Percentiles rank a stretch among this genome's conserved stretches.
phyloP scores from a whole-genome alignment of 1,140 invertebrate species.

The Pogonomyrmex barbatus region DNA sequence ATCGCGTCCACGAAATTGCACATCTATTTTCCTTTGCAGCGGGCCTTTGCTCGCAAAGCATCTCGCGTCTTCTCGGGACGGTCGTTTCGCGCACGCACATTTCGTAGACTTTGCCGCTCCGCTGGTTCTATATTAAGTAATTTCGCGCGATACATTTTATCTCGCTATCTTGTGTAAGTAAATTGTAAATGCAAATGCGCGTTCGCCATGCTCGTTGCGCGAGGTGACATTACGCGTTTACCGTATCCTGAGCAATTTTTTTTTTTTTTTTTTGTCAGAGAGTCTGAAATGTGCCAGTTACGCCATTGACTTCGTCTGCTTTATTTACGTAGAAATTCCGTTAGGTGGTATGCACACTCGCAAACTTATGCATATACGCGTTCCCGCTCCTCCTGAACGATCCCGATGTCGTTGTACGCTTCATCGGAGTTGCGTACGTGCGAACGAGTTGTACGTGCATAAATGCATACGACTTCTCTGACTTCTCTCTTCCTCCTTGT shows the following conservation, averaged over 20 bases:
- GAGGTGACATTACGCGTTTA: constrained; percentile 1
- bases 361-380: neutral
- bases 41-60: neutral
- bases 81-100: neutral
- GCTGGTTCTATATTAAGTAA: neutral
- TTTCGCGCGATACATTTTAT: neutral
- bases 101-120: neutral
- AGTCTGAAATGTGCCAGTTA: neutral
- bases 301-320: neutral
- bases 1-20: constrained; percentile 12
- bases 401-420: constrained; percentile 1
- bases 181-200: neutral
- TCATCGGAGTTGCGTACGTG: neutral
- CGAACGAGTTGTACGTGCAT: constrained; percentile 45
- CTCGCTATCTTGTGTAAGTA: neutral
- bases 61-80: constrained; percentile 12
- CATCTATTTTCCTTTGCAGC: constrained; percentile 36
- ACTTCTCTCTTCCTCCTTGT: neutral
- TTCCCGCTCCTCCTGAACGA: neutral
- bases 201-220: neutral
- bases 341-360: neutral
- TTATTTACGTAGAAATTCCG: constrained; percentile 28
- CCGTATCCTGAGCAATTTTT: neutral
- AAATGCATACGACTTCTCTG: constrained; percentile 32
- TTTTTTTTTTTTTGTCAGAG: neutral